Conservation (phyloP, 1,140 invertebrate species). For the Trichomalopsis sarcophagae region DNA sequence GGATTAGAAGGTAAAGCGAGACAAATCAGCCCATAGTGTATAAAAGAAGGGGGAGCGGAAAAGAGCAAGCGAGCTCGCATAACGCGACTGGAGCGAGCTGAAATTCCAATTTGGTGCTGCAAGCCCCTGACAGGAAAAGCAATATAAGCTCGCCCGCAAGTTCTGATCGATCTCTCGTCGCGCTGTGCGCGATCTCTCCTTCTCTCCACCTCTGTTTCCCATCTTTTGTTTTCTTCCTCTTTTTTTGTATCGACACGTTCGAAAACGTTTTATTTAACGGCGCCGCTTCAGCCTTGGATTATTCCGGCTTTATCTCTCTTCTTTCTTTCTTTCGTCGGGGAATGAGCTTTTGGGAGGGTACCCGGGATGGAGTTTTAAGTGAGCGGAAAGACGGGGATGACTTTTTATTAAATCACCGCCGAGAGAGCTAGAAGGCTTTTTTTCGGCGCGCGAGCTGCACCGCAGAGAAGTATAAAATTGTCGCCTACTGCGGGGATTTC, state of each 20-base stretch:
- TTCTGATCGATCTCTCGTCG: background rate
- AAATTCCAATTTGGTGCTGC: background rate
- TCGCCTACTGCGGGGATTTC: no score
- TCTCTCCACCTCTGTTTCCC: background rate
- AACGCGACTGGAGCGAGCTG: background rate
- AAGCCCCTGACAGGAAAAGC: background rate
- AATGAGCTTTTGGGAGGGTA: background rate
- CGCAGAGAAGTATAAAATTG: no score
- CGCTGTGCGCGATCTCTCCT: no score
- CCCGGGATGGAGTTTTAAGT: background rate
- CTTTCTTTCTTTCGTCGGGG: background rate
- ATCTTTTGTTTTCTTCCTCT: no score
- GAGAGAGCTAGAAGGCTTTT: no score
- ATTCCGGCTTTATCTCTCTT: background rate
- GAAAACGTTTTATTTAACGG: background rate
- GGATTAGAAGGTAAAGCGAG: background rate
- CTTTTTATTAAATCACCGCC: no score
- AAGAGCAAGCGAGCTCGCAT: background rate
- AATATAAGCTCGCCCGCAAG: background rate
- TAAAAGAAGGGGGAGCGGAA: background rate
- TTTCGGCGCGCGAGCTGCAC: no score
- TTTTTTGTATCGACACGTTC: background rate
- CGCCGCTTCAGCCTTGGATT: background rate
- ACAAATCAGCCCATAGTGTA: background rate
- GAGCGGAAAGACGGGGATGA: background rate